Conservation (phyloP, 2,113 vertebrate species). For the Apistogramma diplotaenia region DNA sequence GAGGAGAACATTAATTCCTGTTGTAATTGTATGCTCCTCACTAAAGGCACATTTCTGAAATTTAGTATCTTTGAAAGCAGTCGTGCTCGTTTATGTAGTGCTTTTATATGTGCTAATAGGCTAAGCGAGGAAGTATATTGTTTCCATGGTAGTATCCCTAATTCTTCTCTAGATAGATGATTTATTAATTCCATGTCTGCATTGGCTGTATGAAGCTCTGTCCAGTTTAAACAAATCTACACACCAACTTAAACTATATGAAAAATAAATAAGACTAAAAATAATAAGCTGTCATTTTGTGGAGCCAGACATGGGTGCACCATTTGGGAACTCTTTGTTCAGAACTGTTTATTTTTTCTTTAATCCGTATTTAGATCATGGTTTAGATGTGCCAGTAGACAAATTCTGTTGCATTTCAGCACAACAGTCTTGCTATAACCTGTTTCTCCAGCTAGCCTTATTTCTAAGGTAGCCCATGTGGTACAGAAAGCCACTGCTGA, state of each 20-base stretch:
- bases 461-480: not conserved
- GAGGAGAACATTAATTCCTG: not conserved
- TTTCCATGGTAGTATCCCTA: not conserved
- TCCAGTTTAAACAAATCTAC: not conserved
- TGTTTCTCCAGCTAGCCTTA: not conserved
- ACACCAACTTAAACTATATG: not conserved
- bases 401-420: not conserved
- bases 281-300: not conserved
- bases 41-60: constrained; percentile 6
- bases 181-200: not conserved
- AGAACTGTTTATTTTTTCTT: not conserved
- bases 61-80: not conserved
- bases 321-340: not conserved
- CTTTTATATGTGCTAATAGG: not conserved
- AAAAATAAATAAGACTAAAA: not conserved
- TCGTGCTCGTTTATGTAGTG: not conserved
- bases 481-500: not conserved
- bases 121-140: not conserved
- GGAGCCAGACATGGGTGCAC: not conserved
- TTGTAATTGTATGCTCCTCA: not conserved
- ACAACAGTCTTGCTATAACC: not conserved
- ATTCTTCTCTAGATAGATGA: not conserved
- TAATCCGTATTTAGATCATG: not conserved
- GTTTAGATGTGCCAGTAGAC: not conserved
- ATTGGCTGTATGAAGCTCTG: not conserved